phyloP scores from a whole-genome alignment of 2,113 vertebrate genomes.

The Oreochromis tanganicae region DNA sequence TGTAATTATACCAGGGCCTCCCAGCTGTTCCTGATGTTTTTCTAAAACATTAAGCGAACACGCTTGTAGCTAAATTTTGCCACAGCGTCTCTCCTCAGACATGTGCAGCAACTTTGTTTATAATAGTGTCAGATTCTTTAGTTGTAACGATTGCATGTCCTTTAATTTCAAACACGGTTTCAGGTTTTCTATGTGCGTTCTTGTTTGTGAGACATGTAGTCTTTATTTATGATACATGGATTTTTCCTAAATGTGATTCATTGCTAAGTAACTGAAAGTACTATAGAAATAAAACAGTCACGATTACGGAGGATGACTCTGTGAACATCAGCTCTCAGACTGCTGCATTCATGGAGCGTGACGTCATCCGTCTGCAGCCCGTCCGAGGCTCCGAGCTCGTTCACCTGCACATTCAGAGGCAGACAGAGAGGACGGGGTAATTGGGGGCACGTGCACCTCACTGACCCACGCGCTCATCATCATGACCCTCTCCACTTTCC shows the following conservation, averaged over 20 bases:
- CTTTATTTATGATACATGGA: neutral
- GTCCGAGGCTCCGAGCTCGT: neutral
- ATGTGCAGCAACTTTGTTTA: neutral
- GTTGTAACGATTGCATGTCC: no score
- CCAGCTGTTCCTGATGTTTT: neutral
- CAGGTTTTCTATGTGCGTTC: neutral
- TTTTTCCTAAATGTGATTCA: neutral
- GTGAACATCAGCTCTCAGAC: neutral
- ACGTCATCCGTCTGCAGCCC: neutral
- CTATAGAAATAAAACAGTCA: neutral
- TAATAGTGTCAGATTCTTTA: no score
- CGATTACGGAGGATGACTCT: neutral
- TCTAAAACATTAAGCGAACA: neutral
- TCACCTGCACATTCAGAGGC: neutral
- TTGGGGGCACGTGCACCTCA: neutral
- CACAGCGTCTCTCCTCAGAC: neutral
- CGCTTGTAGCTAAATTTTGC: neutral
- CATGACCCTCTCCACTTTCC: neutral
- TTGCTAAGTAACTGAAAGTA: neutral
- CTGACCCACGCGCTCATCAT: neutral
- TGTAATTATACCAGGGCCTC: neutral
- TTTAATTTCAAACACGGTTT: neutral
- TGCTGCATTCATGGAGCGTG: neutral
- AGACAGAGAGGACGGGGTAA: neutral
- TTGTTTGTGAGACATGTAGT: neutral